These are phyloP conservation scores for Drosophila kikkawai DNA, from an alignment of 1,140 invertebrate species.

Conservation along the genomic window DNA sequence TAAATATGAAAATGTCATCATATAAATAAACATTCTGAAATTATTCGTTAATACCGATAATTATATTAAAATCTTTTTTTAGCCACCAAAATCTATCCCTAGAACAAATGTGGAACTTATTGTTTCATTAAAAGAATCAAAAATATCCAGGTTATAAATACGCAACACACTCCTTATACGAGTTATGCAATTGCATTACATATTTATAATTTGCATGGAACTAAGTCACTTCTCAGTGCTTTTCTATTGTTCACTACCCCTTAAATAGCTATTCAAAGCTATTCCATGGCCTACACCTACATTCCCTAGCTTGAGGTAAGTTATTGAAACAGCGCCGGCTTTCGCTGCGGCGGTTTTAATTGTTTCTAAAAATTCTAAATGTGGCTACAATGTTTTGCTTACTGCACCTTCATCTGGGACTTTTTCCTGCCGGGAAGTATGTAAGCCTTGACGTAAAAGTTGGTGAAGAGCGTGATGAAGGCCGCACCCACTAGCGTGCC, in stretches of 20 bases:
- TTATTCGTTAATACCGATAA: too few relatives aligned
- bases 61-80: too few relatives aligned
- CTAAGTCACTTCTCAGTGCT: neutral
- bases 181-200: neutral
- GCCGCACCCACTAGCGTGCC: neutral
- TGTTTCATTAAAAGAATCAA: neutral
- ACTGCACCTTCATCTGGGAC: neutral
- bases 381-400: neutral
- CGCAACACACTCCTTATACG: neutral
- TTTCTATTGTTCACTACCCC: too few relatives aligned
- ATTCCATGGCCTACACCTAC: neutral
- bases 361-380: neutral
- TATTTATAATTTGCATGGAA: neutral
- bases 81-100: neutral
- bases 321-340: neutral
- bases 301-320: neutral
- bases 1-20: too few relatives aligned
- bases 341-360: neutral
- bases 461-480: slow-evolving; percentile 4
- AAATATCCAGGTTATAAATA: neutral
- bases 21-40: neutral
- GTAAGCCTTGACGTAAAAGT: slow-evolving; percentile 20
- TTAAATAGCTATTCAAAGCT: neutral
- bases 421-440: slow-evolving; percentile 9
- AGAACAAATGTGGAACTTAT: neutral